Evolutionary conservation across 2,797 vertebrate genomes (phyloP), one percentile per base, ranked within the genome.

Genomic region (Sphaeramia orbicularis): DNA sequence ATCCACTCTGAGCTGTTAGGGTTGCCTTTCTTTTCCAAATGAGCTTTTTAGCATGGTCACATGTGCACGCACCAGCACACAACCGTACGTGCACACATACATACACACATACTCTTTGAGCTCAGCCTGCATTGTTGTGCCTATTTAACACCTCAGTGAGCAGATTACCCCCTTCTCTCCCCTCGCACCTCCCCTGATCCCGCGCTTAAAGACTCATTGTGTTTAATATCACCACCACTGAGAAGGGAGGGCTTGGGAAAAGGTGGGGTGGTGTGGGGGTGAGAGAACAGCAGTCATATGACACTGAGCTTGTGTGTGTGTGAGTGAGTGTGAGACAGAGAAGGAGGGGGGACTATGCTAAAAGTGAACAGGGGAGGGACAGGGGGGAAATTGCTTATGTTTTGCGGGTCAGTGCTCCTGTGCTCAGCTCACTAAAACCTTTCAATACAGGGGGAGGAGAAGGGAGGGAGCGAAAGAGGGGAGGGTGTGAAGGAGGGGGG

Each of bases 71-170:
- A 18, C 36, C 61, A 50, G 45, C 67, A 59, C 61, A 32, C 61
- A 42, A 66, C 43, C 53, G n/a, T 49, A 11, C 58, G 48, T 42
- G 43, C 77, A 38, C 50, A 35, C 69, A 49, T 64, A 53, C 62
- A 51, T 68, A 52, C 71, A 38, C 74, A 51, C 78, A 38, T 74
- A 49, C 72, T 75, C 76, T 58, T 72, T 64, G 50, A 53, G 63
- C 79, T 83, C 61, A 74, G 86, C 76, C 92, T 89, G 91, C 93
- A 95, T 95, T 96, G 94, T 96, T 95, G 93, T 81, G 83, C 80
- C 90, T 92, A 93, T 95, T 94, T 96, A 96, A 96, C 95, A 96
- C 95, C 94, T 94, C 96, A 95, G 86, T 96, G 95, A 96, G 94
- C 95, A 96, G 96, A 96, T 95, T 96, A 94, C 90, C 85, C 86